Evolutionary conservation across 1,140 invertebrate species (phyloP).

Genomic region (Microplitis mediator): DNA sequence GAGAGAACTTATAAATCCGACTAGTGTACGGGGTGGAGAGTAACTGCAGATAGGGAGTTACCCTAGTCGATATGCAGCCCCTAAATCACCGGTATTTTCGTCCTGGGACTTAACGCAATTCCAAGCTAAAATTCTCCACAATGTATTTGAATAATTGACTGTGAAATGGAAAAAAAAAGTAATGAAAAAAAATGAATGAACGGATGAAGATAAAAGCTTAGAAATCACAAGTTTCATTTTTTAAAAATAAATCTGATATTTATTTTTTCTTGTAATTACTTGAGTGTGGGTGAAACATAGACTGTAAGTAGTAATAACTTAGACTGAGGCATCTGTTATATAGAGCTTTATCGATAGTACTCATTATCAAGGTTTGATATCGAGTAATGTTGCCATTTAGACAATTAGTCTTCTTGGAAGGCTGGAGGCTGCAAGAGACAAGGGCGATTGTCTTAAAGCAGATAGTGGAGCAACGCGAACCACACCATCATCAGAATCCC

Average conservation of each 20-base stretch:
- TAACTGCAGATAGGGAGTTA: slow-evolving; percentile 7
- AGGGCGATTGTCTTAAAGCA: slow-evolving; percentile 23
- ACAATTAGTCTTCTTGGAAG: slow-evolving; percentile 13
- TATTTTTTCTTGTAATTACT: too few species aligned
- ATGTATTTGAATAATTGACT: not conserved
- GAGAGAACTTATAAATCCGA: slow-evolving; percentile 15
- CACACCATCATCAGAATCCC: slow-evolving; percentile 14
- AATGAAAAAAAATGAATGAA: too few species aligned
- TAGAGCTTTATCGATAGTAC: not conserved
- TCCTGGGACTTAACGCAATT: not conserved
- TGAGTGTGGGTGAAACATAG: not conserved
- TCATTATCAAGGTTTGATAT: slow-evolving; percentile 6
- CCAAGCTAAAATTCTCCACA: not conserved
- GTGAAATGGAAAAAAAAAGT: not conserved
- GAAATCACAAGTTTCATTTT: too few species aligned
- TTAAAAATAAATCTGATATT: too few species aligned
- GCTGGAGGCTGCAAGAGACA: slow-evolving; percentile 19
- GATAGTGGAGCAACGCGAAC: slow-evolving; percentile 21
- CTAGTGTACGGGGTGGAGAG: not conserved
- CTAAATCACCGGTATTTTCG: not conserved
- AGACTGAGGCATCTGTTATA: not conserved
- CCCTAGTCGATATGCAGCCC: slow-evolving; percentile 2
- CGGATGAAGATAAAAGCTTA: too few species aligned
- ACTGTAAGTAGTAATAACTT: not conserved
- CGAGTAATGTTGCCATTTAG: slow-evolving; percentile 7